phyloP scores from a whole-genome alignment of 2,113 vertebrate species.

The Pipa parva region DNA sequence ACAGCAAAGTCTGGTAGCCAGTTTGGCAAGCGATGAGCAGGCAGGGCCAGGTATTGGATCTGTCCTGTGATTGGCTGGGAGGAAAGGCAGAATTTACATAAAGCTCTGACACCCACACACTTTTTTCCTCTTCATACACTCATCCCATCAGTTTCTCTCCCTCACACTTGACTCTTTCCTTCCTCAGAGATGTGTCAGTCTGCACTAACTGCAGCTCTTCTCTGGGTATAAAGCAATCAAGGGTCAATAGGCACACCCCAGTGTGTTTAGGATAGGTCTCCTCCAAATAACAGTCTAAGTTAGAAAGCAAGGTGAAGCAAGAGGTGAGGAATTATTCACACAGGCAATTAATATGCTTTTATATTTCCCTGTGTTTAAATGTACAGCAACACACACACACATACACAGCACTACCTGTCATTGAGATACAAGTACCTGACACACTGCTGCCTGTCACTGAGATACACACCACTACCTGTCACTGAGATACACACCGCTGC shows the following conservation, averaged over 20 bases:
- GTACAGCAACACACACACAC: too few species aligned
- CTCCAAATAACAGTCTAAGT: too few species aligned
- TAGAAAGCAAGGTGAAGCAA: neutral
- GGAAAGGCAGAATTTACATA: slow-evolving; percentile 34
- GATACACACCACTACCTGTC: too few species aligned
- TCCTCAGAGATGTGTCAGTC: neutral
- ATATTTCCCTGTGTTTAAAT: too few species aligned
- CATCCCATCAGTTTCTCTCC: slow-evolving; percentile 1
- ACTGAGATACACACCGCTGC: too few species aligned
- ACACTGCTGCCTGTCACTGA: too few species aligned
- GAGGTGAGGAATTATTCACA: neutral
- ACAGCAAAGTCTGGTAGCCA: slow-evolving; percentile 27
- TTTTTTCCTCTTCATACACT: slow-evolving; percentile 16
- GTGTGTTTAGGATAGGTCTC: too few species aligned
- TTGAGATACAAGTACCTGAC: too few species aligned
- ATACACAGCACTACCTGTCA: too few species aligned
- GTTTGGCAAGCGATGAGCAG: slow-evolving; percentile 29
- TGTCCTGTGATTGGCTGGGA: slow-evolving; percentile 15
- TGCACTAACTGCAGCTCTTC: neutral
- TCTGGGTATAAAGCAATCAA: too few species aligned
- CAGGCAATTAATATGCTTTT: too few species aligned
- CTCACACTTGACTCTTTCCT: neutral
- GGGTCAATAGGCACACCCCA: too few species aligned
- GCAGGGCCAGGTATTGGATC: neutral
- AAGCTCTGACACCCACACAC: slow-evolving; percentile 37